Evolutionary conservation across 2,888 invertebrate species (phyloP).

Genomic region (Drosophila merina): DNA sequence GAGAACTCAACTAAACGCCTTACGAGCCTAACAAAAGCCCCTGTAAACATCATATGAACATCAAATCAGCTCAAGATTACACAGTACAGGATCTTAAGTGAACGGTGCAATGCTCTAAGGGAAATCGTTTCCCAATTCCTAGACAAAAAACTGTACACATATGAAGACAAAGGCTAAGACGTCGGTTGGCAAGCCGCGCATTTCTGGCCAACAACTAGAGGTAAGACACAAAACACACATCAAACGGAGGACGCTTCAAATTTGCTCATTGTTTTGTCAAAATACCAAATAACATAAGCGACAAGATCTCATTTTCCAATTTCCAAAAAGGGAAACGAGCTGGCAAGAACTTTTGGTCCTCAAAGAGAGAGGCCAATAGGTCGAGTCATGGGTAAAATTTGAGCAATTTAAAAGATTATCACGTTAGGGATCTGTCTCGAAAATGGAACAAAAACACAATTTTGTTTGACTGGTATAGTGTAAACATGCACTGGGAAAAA

Average conservation of each 20-base stretch:
- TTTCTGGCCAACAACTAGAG: conserved; percentile 63
- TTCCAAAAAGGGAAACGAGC: conserved; percentile 51
- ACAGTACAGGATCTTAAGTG: conserved; percentile 24
- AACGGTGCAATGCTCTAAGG: conserved; percentile 6
- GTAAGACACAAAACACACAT: conserved; percentile 52
- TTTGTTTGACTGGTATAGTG: conserved; percentile 54
- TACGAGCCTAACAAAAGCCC: conserved; percentile 33
- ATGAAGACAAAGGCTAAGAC: conserved; percentile 30
- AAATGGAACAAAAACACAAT: conserved; percentile 48
- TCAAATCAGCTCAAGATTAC: conserved; percentile 44
- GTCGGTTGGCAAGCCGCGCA: conserved; percentile 61
- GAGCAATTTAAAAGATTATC: conserved; percentile 80
- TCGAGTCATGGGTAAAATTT: conserved; percentile 51
- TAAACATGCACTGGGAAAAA: conserved; percentile 41
- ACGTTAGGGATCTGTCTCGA: conserved; percentile 67
- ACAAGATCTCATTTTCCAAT: conserved; percentile 74
- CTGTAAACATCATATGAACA: conserved; percentile 43
- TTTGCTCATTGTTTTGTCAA: conserved; percentile 52
- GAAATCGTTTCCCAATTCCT: conserved; percentile 25
- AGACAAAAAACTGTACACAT: conserved; percentile 31
- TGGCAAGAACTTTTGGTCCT: conserved; percentile 28
- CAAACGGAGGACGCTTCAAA: conserved; percentile 41
- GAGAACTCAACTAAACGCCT: conserved; percentile 29
- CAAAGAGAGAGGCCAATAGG: conserved; percentile 26
- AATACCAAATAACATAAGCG: conserved; percentile 70